These are phyloP conservation scores for Luehdorfia chinensis DNA, from an alignment of 1,140 invertebrate genomes.

Conservation along the genomic window DNA sequence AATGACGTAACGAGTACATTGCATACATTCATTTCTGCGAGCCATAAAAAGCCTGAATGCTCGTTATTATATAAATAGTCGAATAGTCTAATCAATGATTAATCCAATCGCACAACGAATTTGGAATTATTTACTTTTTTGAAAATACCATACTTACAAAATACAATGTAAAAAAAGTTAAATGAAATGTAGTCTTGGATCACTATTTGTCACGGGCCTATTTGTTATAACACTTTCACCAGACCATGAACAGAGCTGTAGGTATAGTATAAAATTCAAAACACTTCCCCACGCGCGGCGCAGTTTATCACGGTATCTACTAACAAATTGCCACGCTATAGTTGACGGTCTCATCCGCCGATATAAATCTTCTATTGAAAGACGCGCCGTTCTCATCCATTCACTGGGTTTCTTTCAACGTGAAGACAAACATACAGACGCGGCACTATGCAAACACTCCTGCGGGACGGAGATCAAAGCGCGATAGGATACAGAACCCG, in stretches of 20 bases:
- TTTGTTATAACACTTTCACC: conserved; percentile 4
- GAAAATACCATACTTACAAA: no score
- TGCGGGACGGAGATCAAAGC: conserved; percentile 61
- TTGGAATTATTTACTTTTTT: no score
- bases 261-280: not conserved
- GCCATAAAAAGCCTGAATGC: no score
- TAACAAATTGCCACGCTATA: conserved; percentile 69
- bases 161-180: no score
- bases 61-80: no score
- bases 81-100: no score
- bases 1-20: no score
- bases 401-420: conserved; percentile 59
- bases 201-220: no score
- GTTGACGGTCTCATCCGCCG: conserved; percentile 38
- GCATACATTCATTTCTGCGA: no score
- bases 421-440: conserved; percentile 59
- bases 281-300: not conserved
- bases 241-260: not conserved
- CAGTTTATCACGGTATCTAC: conserved; percentile 63
- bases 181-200: no score
- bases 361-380: conserved; percentile 74
- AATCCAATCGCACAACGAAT: no score
- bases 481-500: conserved; percentile 58
- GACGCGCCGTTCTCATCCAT: conserved; percentile 52
- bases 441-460: conserved; percentile 59